Evolutionary conservation across 2,113 vertebrate genomes (phyloP).

Genomic region (Phocoena phocoena): DNA sequence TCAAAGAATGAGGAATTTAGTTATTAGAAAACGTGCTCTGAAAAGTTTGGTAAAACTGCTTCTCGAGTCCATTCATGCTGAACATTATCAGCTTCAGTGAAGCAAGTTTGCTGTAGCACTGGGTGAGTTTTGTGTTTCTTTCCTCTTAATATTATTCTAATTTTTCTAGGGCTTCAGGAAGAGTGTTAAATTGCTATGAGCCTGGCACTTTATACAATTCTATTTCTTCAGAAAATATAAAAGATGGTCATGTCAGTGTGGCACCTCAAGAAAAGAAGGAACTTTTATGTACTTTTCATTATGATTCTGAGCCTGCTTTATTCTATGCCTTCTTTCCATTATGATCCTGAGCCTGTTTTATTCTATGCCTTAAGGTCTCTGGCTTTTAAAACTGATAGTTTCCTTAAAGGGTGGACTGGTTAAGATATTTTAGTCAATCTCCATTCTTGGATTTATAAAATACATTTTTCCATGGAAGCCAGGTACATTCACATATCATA

Average conservation of each 20-base stretch:
- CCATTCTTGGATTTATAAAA: slow-evolving; percentile 11
- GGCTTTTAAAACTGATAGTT: slow-evolving; percentile 52
- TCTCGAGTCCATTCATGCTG: neutral
- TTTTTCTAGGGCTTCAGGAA: neutral
- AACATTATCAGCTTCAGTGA: neutral
- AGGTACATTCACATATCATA: neutral
- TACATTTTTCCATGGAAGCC: neutral
- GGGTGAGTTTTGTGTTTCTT: slow-evolving; percentile 1
- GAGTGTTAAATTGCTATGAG: neutral
- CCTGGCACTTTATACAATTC: neutral
- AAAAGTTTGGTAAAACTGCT: neutral
- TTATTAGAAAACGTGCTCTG: neutral
- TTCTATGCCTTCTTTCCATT: neutral
- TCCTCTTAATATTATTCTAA: neutral
- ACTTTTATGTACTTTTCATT: slow-evolving; percentile 21
- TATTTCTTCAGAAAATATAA: slow-evolving; percentile 46
- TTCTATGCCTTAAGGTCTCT: neutral
- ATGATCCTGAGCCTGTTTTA: neutral
- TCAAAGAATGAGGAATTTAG: neutral
- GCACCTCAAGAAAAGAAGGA: neutral
- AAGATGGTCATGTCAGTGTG: neutral
- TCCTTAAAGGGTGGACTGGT: neutral
- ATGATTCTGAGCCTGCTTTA: neutral
- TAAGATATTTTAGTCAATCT: slow-evolving; percentile 35
- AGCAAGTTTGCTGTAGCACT: neutral